Evolutionary conservation across 2,797 vertebrate species (phyloP).

Genomic region (Pipistrellus pipistrellus): DNA sequence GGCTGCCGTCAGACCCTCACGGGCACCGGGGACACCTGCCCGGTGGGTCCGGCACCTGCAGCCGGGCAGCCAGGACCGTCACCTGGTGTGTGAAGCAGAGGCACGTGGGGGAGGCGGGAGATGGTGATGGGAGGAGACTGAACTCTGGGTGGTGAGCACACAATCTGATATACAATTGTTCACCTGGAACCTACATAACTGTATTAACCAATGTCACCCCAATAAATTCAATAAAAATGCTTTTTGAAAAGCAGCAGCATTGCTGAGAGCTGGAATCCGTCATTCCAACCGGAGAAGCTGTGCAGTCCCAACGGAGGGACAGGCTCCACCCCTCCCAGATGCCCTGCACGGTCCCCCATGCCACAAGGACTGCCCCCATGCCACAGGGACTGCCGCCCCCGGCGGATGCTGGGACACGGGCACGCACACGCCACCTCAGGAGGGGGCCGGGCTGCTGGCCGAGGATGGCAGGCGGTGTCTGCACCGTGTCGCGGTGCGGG

Average conservation of each 20-base stretch:
- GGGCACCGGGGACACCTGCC: accelerated
- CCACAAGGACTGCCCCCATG: not conserved
- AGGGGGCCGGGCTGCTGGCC: accelerated
- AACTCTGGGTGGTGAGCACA: not conserved
- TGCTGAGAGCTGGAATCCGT: not conserved
- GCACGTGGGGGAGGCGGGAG: accelerated
- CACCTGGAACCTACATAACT: not conserved
- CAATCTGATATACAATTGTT: accelerated
- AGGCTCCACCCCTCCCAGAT: accelerated
- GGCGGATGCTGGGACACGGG: accelerated
- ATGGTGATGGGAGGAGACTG: not conserved
- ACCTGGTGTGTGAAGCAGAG: not conserved
- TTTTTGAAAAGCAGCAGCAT: not conserved
- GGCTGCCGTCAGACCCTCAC: accelerated
- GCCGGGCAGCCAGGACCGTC: accelerated
- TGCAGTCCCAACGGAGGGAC: accelerated
- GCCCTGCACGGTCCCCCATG: not conserved
- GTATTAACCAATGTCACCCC: not conserved
- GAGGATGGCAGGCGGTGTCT: accelerated
- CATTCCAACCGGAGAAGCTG: not conserved
- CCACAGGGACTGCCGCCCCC: not conserved
- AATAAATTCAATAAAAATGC: not conserved
- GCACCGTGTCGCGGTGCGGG: accelerated
- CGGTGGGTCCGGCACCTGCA: accelerated
- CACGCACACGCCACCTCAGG: accelerated